phyloP scores from a whole-genome alignment of 2,113 vertebrate species.

The Asarcornis scutulata region DNA sequence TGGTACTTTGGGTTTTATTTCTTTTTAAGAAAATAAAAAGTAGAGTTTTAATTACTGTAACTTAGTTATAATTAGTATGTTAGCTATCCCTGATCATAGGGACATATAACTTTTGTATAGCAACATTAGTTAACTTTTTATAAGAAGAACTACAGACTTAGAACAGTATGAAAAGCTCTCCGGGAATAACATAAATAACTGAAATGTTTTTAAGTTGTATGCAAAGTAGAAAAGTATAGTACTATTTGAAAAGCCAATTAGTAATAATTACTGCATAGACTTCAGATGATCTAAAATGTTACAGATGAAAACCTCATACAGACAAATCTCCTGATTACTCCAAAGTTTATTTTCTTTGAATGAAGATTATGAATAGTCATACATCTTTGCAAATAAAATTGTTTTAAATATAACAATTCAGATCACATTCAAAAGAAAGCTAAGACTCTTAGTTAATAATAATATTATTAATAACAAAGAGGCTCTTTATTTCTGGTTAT shows the following conservation, averaged over 20 bases:
- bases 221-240: not conserved
- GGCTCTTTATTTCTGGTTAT: not conserved
- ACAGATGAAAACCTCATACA: not conserved
- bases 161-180: not conserved
- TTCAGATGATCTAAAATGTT: not conserved
- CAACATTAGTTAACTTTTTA: not conserved
- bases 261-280: not conserved
- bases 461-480: too few relatives aligned
- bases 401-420: not conserved
- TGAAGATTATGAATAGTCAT: not conserved
- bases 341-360: not conserved
- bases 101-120: not conserved
- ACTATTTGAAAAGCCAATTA: not conserved
- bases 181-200: not conserved
- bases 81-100: not conserved
- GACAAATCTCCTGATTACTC: not conserved
- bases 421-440: not conserved
- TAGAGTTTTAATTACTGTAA: not conserved
- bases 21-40: not conserved
- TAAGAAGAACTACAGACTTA: not conserved
- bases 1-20: not conserved
- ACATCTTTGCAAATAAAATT: not conserved
- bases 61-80: not conserved
- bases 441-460: not conserved
- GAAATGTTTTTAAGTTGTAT: not conserved